Evolutionary conservation across 2,888 invertebrate species (phyloP), one percentile per base, ranked within the genome.

Genomic region (Lasioglossum calceatum): DNA sequence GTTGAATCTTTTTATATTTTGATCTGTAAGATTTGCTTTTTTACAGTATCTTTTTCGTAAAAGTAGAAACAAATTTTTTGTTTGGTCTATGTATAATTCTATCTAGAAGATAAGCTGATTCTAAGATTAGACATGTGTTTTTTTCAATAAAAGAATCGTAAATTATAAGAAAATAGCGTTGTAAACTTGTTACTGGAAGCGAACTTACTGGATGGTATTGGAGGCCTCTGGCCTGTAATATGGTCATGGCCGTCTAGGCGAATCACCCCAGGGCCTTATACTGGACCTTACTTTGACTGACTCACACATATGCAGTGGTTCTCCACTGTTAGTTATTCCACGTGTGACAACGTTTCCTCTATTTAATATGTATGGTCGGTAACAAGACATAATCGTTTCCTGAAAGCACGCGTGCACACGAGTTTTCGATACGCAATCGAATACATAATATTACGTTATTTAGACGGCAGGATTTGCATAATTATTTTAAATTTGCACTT

Each of bases 241-340:
- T 94, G 94, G 94, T 94, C 94, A 94, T 93, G 94, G 94, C 92
- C 94, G 93, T 93, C 92, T 91, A 92, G 92, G 93, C 94, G 93
- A 94, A 94, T 94, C 93, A 94, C 94, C 94, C 92, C 92, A 92
- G 93, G 94, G 94, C 93, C 94, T 94, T 92, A 92, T 87, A 84
- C 84, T 87, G 91, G 90, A 89, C 91, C 91, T 92, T 85, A 91
- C 90, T 87, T 78, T 86, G 89, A 86, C 92, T 93, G 93, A 94
- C 92, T 93, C 93, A 93, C 90, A 85, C 88, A 70, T 39, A 64
- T 83, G 44, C 93, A 94, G 94, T 90, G 94, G 92, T 92, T 94
- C 94, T 93, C 93, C 91, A 87, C 82, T 86, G 82, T 81, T 50
- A 39, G 27, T 32, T 77, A 71, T 79, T 44, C 27, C n/a, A 47